Evolutionary conservation across 2,888 invertebrate genomes (phyloP), one percentile per base, ranked within the genome.

Genomic region (Spodoptera picta): DNA sequence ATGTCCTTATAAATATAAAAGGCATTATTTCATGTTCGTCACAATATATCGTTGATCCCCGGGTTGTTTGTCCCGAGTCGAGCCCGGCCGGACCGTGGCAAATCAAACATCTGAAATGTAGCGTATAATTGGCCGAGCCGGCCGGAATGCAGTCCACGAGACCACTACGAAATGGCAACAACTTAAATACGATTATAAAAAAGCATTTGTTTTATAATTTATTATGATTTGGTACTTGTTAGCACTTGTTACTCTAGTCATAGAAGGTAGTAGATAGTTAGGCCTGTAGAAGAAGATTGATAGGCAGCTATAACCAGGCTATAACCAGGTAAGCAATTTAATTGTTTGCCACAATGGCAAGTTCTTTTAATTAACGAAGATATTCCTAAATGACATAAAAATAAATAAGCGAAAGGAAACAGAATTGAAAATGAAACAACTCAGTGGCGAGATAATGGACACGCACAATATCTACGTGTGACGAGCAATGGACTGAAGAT

Each of bases 51-150:
- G 65, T 54, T 43, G 54, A 55, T 64, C 45, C 51, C 47, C 43
- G 54, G 64, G 60, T 58, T 61, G 47, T 77, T 60, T 69, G 36
- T 36, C 7, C 9, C 36, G 36, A 36, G 36, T 61, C 48, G 64
- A 72, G 66, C 77, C 63, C 65, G 70, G 60, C 48, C 41, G 50
- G 57, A 80, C 69, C 80, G 78, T 80, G 67, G 73, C 69, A 77
- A 79, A 79, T 80, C 80, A 69, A 77, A 77, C 70, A 77, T 73
- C 60, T 70, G 71, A 80, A 74, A 70, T 73, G 80, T 79, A 67
- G 52, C 78, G 77, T 77, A 68, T 79, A 79, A 79, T 80, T 79
- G 78, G 65, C 56, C 57, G 53, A 56, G 63, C 52, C 50, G 60
- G 24, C 58, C 51, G 61, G 80, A 80, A 79, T 75, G 75, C 63